Evolutionary conservation across 1,140 invertebrate genomes (phyloP).

Genomic region (Mya arenaria): DNA sequence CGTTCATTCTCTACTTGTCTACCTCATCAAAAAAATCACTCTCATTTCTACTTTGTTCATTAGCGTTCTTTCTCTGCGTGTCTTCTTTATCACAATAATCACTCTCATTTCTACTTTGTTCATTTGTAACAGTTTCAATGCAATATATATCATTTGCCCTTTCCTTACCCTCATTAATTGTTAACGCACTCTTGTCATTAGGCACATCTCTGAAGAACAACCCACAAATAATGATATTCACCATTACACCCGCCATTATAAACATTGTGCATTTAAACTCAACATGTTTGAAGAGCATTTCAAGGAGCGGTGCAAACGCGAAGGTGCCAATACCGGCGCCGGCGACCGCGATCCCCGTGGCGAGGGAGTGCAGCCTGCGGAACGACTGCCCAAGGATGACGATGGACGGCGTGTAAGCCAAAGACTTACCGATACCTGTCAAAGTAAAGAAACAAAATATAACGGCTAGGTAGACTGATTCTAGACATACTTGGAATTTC

Average conservation of each 20-base stretch:
- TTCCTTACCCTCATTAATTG: too few relatives aligned
- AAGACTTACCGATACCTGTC: constrained; percentile 69
- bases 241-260: constrained; percentile 43
- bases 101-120: not conserved
- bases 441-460: constrained; percentile 5
- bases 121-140: not conserved
- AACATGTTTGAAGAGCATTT: constrained; percentile 56
- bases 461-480: too few relatives aligned
- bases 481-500: too few relatives aligned
- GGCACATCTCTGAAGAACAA: constrained; percentile 25
- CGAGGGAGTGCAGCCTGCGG: constrained; percentile 56
- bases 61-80: too few relatives aligned
- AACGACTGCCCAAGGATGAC: constrained; percentile 69
- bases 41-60: too few relatives aligned
- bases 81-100: too few relatives aligned
- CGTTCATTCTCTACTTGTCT: too few relatives aligned
- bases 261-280: constrained; percentile 40
- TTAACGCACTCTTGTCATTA: too few relatives aligned
- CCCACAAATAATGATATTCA: constrained; percentile 49
- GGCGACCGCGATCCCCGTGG: constrained; percentile 67
- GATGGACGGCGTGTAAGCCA: constrained; percentile 63
- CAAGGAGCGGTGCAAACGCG: constrained; percentile 70
- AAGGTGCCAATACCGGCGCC: constrained; percentile 73
- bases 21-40: too few relatives aligned
- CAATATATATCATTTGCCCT: too few relatives aligned